phyloP scores from a whole-genome alignment of 2,888 invertebrate genomes.

The Chesias legatella region DNA sequence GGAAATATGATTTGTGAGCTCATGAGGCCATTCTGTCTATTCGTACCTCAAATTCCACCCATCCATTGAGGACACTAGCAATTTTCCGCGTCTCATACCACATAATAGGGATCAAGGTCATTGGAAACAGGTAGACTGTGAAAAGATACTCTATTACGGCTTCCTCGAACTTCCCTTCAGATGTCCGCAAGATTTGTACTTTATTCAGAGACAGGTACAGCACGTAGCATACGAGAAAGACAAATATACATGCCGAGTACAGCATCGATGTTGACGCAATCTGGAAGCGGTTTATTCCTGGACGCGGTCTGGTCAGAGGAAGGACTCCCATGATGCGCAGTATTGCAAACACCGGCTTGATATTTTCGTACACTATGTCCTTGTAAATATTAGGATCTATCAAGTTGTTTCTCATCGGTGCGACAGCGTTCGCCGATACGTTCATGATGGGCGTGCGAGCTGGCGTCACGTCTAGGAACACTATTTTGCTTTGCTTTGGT shows the following conservation, averaged over 20 bases:
- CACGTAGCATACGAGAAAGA: slow-evolving; percentile 75
- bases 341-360: slow-evolving; percentile 66
- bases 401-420: slow-evolving; percentile 57
- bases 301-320: slow-evolving; percentile 76
- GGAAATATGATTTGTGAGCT: neutral
- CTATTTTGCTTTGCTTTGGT: slow-evolving; percentile 46
- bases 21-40: neutral
- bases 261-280: slow-evolving; percentile 77
- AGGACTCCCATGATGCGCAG: slow-evolving; percentile 81
- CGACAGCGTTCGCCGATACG: slow-evolving; percentile 47
- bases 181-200: slow-evolving; percentile 80
- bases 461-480: slow-evolving; percentile 69
- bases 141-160: slow-evolving; percentile 88
- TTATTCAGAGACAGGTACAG: slow-evolving; percentile 82
- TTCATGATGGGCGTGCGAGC: slow-evolving; percentile 49
- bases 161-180: slow-evolving; percentile 86
- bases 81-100: slow-evolving; percentile 86
- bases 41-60: slow-evolving; percentile 85
- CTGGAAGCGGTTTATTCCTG: slow-evolving; percentile 70
- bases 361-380: slow-evolving; percentile 70
- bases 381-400: slow-evolving; percentile 50
- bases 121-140: slow-evolving; percentile 85
- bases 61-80: slow-evolving; percentile 80
- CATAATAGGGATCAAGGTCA: slow-evolving; percentile 82
- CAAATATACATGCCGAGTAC: slow-evolving; percentile 79